A percentile compares a stretch with the other conserved stretches of the same genome.
phyloP scores from a whole-genome alignment of 2,888 invertebrate genomes.

The Siphlonurus alternatus region DNA sequence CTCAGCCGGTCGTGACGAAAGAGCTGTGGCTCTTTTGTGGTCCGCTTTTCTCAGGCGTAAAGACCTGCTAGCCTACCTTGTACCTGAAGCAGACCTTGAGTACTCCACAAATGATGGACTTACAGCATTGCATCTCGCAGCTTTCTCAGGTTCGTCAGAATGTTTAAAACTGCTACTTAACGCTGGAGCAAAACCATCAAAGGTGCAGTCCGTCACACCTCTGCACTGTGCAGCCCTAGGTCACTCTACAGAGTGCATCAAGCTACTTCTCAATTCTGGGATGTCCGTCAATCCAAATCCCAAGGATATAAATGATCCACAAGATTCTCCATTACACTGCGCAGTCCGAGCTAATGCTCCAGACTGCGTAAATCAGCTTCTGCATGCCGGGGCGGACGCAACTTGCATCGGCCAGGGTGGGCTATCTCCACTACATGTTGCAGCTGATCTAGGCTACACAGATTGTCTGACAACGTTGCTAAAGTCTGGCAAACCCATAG shows the following conservation, averaged over 20 bases:
- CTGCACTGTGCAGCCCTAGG: constrained; percentile 84
- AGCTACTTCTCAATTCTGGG: constrained; percentile 53
- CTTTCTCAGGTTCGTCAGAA: constrained; percentile 59
- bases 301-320: constrained; percentile 14
- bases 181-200: constrained; percentile 47
- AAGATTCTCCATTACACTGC: constrained; percentile 50
- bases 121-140: constrained; percentile 53
- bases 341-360: constrained; percentile 69
- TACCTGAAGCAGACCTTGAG: constrained; percentile 52
- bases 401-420: constrained; percentile 54
- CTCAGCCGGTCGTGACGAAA: constrained; percentile 44
- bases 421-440: constrained; percentile 62
- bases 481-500: constrained; percentile 39
- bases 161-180: constrained; percentile 51
- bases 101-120: constrained; percentile 52
- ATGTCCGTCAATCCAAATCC: constrained; percentile 37
- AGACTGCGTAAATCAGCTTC: constrained; percentile 61
- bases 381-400: constrained; percentile 55
- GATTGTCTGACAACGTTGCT: constrained; percentile 57
- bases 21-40: constrained; percentile 55
- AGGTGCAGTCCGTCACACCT: constrained; percentile 57
- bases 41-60: constrained; percentile 52
- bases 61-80: constrained; percentile 43
- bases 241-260: constrained; percentile 63
- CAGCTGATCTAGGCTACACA: constrained; percentile 62